Evolutionary conservation across 2,888 invertebrate species (phyloP).

Genomic region (Thymelicus lineola): DNA sequence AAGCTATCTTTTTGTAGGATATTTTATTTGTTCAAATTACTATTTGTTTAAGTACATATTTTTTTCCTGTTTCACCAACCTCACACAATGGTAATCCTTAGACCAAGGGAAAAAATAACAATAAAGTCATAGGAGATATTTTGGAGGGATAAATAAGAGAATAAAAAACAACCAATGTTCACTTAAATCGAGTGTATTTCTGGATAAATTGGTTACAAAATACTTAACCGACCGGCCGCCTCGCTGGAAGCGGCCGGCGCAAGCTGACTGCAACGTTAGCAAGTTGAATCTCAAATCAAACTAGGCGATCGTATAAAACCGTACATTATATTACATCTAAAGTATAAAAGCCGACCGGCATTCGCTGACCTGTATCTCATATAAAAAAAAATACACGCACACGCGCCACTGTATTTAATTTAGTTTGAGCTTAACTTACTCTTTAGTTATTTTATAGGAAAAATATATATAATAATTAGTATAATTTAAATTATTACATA

Average conservation of each 20-base stretch:
- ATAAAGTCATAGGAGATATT: too few species aligned
- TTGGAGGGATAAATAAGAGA: not conserved
- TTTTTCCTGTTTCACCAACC: too few species aligned
- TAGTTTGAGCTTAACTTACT: constrained; percentile 83
- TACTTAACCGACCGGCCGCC: constrained; percentile 72
- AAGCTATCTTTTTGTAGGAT: too few species aligned
- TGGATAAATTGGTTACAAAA: constrained; percentile 84
- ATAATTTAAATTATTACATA: constrained; percentile 84
- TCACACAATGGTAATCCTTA: too few species aligned
- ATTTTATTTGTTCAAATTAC: too few species aligned
- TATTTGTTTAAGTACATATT: too few species aligned
- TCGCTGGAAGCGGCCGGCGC: constrained; percentile 51
- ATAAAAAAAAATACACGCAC: constrained; percentile 55
- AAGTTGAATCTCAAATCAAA: constrained; percentile 65
- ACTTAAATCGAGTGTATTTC: constrained; percentile 85
- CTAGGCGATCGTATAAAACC: constrained; percentile 69
- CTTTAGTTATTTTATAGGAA: constrained; percentile 78
- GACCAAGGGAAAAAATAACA: too few species aligned
- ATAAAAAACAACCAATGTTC: constrained; percentile 74
- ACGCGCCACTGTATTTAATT: constrained; percentile 61
- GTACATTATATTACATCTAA: constrained; percentile 73
- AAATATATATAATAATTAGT: constrained; percentile 79
- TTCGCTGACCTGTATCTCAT: constrained; percentile 59
- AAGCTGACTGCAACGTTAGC: constrained; percentile 63
- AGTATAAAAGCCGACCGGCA: constrained; percentile 77